A percentile compares a stretch with the other conserved stretches of the same genome.
Evolutionary conservation across 2,113 vertebrate genomes (phyloP).

Genomic region (Arenaria interpres): DNA sequence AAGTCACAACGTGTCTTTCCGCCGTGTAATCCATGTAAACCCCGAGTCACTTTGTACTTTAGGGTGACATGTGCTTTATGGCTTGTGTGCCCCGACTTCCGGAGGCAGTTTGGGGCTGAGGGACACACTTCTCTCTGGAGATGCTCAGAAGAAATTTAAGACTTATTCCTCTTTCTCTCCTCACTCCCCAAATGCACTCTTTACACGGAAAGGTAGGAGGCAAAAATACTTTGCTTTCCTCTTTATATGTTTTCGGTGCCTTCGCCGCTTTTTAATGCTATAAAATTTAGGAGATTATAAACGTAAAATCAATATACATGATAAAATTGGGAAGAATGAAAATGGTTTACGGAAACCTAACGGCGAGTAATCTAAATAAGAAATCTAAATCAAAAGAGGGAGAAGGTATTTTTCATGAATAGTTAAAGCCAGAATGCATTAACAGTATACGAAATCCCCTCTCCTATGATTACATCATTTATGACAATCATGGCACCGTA

Average conservation of each 20-base stretch:
- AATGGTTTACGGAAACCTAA: slow-evolving; percentile 59
- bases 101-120: slow-evolving; percentile 57
- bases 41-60: slow-evolving; percentile 27
- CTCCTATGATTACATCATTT: slow-evolving; percentile 73
- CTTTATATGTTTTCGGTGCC: slow-evolving; percentile 19
- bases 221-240: slow-evolving; percentile 22
- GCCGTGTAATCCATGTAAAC: slow-evolving; percentile 68
- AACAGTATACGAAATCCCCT: slow-evolving; percentile 43
- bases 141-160: slow-evolving; percentile 21
- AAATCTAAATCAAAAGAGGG: slow-evolving; percentile 51
- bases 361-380: slow-evolving; percentile 64
- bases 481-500: slow-evolving; percentile 69
- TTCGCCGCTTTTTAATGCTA: slow-evolving; percentile 34
- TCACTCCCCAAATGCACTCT: neutral
- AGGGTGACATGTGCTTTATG: slow-evolving; percentile 69
- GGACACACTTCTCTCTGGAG: neutral
- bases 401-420: slow-evolving; percentile 56
- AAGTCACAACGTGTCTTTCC: slow-evolving; percentile 49
- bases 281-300: slow-evolving; percentile 52
- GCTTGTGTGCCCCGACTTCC: slow-evolving; percentile 71
- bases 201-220: neutral
- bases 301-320: slow-evolving; percentile 46
- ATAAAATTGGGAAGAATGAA: slow-evolving; percentile 55
- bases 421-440: slow-evolving; percentile 64
- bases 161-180: neutral